Evolutionary conservation across 2,888 invertebrate species (phyloP), one percentile per base, ranked within the genome.

Genomic region (Ligdia adustata): DNA sequence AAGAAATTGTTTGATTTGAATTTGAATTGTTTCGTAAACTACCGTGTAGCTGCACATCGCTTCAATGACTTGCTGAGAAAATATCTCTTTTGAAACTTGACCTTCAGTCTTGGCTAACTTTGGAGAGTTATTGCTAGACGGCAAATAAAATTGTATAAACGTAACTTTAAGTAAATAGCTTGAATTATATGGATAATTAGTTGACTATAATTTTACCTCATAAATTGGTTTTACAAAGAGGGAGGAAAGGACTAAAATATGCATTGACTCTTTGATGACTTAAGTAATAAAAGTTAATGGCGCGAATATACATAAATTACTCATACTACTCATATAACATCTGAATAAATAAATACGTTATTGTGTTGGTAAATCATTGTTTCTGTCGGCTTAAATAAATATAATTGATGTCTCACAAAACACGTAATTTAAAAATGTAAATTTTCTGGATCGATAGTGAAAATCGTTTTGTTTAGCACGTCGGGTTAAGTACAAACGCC

Each of bases 31-130:
- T 22, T 18, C 27, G 37, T 35, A 46, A 51, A 29, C 46, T 50
- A 43, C 33, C 48, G 39, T 45, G 47, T 18, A 13, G 64, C 63
- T 61, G 68, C 74, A 54, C 59, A 64, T 65, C 53, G 60, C 52
- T 71, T 60, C 57, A 64, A 27, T 40, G 35, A 28, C 27, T 34
- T 20, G 14, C 64, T 63, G 64, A 71, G 67, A 78, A 73, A 74
- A 67, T n/a, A n/a, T 64, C 45, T 47, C 40, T 80, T 73, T 63
- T 66, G 72, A 67, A 73, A 75, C 50, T 42, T 53, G 72, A 57
- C 82, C 82, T 82, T 80, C 74, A 57, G 37, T 53, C 45, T 58
- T 60, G 46, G 20, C 26, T 41, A 48, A 53, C 50, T 28, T 55
- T 48, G 38, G 52, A 55, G 52, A 55, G 50, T 40, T 44, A n/a